Percentiles rank a stretch among this genome's conserved stretches.
These are phyloP conservation scores for Nanger granti DNA, from an alignment of 2,113 vertebrate genomes.

Conservation along the genomic window DNA sequence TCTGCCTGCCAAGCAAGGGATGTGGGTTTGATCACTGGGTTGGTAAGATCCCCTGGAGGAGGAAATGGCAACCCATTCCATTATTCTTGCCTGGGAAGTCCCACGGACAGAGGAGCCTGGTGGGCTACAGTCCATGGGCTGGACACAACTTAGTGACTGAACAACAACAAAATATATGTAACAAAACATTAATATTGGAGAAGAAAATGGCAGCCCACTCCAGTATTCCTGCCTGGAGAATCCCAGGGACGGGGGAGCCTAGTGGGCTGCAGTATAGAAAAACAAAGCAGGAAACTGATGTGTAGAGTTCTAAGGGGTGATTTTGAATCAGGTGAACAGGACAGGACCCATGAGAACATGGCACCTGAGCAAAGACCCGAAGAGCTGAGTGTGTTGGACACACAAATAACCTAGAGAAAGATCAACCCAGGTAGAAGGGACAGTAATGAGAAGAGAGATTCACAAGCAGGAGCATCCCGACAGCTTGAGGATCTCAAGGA, in stretches of 20 bases:
- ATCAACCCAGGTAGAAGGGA: background rate
- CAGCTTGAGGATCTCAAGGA: background rate
- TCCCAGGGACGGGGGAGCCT: no score
- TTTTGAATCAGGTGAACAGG: background rate
- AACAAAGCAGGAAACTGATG: background rate
- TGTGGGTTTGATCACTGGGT: background rate
- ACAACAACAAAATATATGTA: background rate
- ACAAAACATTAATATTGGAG: background rate
- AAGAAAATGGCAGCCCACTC: no score
- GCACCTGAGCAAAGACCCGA: background rate
- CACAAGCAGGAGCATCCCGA: background rate
- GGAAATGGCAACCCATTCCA: background rate
- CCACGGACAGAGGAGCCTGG: background rate
- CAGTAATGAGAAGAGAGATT: background rate
- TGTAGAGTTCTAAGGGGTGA: background rate
- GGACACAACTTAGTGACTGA: background rate
- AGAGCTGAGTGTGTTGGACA: background rate
- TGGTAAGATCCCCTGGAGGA: background rate
- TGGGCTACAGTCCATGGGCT: background rate
- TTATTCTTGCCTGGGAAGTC: background rate
- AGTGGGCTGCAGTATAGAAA: background rate
- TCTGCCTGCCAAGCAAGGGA: background rate
- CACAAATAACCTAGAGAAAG: background rate
- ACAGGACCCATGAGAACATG: background rate
- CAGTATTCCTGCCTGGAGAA: no score